phyloP scores from a whole-genome alignment of 2,797 vertebrate genomes.

The Catharus ustulatus region DNA sequence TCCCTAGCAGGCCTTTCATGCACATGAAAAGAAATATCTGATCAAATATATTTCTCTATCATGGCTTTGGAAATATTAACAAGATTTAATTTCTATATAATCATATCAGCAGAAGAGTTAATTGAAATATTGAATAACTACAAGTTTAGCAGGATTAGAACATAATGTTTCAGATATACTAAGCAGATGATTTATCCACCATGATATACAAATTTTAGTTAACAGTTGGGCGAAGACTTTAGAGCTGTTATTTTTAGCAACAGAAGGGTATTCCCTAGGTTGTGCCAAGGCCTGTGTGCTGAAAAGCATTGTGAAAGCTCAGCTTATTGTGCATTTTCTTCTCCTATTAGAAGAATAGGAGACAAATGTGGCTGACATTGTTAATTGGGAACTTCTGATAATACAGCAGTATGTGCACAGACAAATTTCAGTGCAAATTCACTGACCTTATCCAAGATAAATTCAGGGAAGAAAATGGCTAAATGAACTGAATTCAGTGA shows the following conservation, averaged over 20 bases:
- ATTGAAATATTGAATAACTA: slow-evolving; percentile 74
- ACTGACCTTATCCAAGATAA: slow-evolving; percentile 60
- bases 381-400: slow-evolving; percentile 64
- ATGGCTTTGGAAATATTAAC: slow-evolving; percentile 63
- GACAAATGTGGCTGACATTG: slow-evolving; percentile 63
- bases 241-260: slow-evolving; percentile 64
- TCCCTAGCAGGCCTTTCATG: slow-evolving; percentile 52
- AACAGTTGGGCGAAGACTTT: slow-evolving; percentile 59
- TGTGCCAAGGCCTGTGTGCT: slow-evolving; percentile 22
- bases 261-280: slow-evolving; percentile 65
- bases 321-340: slow-evolving; percentile 56
- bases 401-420: slow-evolving; percentile 17
- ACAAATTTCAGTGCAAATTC: slow-evolving; percentile 58
- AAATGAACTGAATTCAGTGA: slow-evolving; percentile 60
- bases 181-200: slow-evolving; percentile 66
- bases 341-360: slow-evolving; percentile 45
- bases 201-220: slow-evolving; percentile 66
- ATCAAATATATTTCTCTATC: slow-evolving; percentile 65
- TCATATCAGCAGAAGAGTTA: slow-evolving; percentile 68
- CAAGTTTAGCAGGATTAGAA: slow-evolving; percentile 69
- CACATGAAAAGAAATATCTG: slow-evolving; percentile 69
- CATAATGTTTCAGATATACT: slow-evolving; percentile 50
- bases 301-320: slow-evolving; percentile 45
- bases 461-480: slow-evolving; percentile 49
- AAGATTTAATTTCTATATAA: slow-evolving; percentile 74